These are phyloP conservation scores for Nasalis larvatus DNA, from an alignment of 2,113 vertebrate genomes.

Conservation along the genomic window DNA sequence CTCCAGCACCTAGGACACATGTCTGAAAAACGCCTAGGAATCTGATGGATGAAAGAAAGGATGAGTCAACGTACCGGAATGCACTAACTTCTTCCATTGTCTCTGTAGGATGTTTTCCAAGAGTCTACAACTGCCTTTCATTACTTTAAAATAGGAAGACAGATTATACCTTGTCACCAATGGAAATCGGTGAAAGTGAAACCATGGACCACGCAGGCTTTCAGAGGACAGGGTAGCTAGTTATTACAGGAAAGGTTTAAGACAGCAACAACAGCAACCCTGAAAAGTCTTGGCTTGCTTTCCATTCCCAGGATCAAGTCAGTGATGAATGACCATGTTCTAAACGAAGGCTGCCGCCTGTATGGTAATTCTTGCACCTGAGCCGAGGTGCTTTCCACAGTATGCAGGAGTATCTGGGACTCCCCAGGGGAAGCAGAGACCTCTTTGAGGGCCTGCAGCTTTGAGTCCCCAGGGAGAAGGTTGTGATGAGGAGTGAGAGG, in stretches of 20 bases:
- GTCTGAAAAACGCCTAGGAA: not conserved
- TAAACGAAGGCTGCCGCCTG: not conserved
- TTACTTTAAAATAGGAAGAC: not conserved
- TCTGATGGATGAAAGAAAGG: not conserved
- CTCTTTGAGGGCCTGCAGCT: not conserved
- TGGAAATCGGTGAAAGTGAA: not conserved
- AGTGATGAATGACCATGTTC: not conserved
- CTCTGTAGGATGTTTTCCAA: not conserved
- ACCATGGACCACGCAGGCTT: not conserved
- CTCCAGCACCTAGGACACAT: accelerated
- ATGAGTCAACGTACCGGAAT: not conserved
- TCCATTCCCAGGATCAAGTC: not conserved
- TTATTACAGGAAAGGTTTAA: not conserved
- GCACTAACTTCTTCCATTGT: not conserved
- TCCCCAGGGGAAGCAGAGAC: not conserved
- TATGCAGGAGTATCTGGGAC: too few relatives aligned
- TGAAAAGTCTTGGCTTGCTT: not conserved
- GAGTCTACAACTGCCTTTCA: not conserved
- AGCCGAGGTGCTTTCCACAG: not conserved
- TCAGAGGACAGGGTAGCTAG: not conserved
- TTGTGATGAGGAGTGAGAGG: slow-evolving; percentile 58
- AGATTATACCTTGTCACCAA: not conserved
- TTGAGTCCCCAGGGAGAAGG: not conserved
- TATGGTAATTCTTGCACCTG: not conserved
- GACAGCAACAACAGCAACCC: not conserved